Base-by-base conservation (phyloP, 2,113 vertebrate genomes). In the Nanger granti region DNA sequence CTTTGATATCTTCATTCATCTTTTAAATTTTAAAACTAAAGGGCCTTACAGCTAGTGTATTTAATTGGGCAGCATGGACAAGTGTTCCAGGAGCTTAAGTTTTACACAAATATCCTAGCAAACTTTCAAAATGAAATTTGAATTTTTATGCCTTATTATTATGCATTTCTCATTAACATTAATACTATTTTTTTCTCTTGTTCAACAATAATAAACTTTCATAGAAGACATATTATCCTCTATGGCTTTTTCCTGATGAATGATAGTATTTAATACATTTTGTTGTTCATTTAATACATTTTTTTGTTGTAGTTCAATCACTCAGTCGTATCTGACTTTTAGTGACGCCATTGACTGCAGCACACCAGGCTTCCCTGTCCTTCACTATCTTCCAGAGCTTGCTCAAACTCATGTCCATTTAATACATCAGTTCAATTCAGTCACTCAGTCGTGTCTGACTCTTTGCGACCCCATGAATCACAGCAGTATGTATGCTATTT, bases 371-470 rank as follows among this genome's bases (percentile, higher is more conserved):
- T 44, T n/a, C 64, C 34, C 17, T 69, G 64, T 69, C 17, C 64
- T 66, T n/a, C 64, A 69, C 34, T n/a, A 5, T 69, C 17, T 69
- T 8, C 64, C 0, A 0, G 64, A 20, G 64, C 64, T 69, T 69
- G 34, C 34, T 69, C 17, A 69, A n/a, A 69, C 34, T 69, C 17
- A 69, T 9, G 64, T 69, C 64, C 64, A n/a, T 20, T 69, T 69
- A 69, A n/a, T 69, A 69, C 64, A 69, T 69, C 17, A n/a, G 57
- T 59, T 59, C 57, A 59, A 28, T 62, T 62, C 29, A 64, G 62
- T 64, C 12, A 0, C 29, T 64, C 29, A 31, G 29, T 31, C 1
- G 0, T 15, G 62, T 64, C 13, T 6, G 0, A 64, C 13, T 31
- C 62, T 64, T 64, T 31, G 5, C 1, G 0, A 15, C 29, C 62